Conservation (phyloP, 1,140 invertebrate genomes). For the Pararge aegeria region DNA sequence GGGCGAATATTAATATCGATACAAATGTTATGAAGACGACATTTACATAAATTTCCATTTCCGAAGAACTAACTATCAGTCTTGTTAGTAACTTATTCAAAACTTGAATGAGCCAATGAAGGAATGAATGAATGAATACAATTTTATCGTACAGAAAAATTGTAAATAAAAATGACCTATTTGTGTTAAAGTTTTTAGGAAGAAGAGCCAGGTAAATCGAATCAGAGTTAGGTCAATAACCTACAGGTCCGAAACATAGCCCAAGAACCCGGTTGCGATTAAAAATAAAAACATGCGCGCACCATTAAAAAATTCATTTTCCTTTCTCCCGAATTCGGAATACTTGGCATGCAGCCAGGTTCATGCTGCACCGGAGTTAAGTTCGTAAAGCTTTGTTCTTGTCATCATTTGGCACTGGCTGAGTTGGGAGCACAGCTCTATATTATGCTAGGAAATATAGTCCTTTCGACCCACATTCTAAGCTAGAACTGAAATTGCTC, state of each 20-base stretch:
- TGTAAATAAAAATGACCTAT: too few relatives aligned
- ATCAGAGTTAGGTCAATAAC: neutral
- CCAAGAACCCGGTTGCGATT: neutral
- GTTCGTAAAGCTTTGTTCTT: slow-evolving; percentile 21
- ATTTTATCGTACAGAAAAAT: too few relatives aligned
- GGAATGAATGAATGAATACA: too few relatives aligned
- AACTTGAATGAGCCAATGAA: too few relatives aligned
- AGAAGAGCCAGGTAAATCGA: too few relatives aligned
- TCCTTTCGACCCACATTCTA: neutral
- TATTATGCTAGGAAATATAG: neutral
- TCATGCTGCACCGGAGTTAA: slow-evolving; percentile 9
- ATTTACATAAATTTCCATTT: too few relatives aligned
- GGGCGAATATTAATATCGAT: too few relatives aligned
- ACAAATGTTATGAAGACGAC: too few relatives aligned
- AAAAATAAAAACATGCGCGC: neutral
- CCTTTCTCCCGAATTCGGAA: slow-evolving; percentile 8
- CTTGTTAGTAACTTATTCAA: too few relatives aligned
- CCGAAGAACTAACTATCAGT: too few relatives aligned
- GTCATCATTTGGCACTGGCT: slow-evolving; percentile 18
- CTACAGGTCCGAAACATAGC: too few relatives aligned
- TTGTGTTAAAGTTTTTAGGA: too few relatives aligned
- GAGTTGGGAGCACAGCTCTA: neutral
- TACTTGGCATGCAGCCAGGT: slow-evolving; percentile 22
- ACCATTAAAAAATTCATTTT: slow-evolving; percentile 3
- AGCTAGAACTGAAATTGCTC: neutral